Conservation (phyloP, 2,888 invertebrate species). For the Bhutanitis thaidina region DNA sequence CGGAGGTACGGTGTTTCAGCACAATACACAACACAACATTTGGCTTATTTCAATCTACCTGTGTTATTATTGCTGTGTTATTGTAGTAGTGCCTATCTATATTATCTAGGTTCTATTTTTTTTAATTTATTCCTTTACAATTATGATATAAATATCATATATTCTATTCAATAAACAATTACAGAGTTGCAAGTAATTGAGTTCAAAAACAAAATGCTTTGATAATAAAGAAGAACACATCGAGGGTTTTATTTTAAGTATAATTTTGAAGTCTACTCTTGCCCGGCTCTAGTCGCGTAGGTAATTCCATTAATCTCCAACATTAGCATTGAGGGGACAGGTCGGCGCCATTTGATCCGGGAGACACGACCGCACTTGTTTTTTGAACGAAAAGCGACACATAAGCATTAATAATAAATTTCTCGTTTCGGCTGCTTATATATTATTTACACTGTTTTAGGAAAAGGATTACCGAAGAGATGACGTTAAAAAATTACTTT, state of each 20-base stretch:
- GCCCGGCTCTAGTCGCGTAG: slow-evolving; percentile 34
- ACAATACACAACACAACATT: too few relatives aligned
- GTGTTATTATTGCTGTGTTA: too few relatives aligned
- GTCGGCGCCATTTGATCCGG: slow-evolving; percentile 57
- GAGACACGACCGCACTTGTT: slow-evolving; percentile 37
- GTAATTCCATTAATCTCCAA: slow-evolving; percentile 66
- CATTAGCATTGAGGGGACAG: slow-evolving; percentile 63
- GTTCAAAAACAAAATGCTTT: background rate
- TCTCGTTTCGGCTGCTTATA: slow-evolving; percentile 19
- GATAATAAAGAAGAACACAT: slow-evolving; percentile 20
- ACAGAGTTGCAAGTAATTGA: too few relatives aligned
- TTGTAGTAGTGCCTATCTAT: too few relatives aligned
- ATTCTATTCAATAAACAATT: too few relatives aligned
- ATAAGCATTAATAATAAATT: slow-evolving; percentile 55
- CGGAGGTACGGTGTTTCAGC: too few relatives aligned
- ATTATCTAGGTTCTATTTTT: too few relatives aligned
- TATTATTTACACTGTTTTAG: slow-evolving; percentile 20
- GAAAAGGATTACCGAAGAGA: slow-evolving; percentile 5
- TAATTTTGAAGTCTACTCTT: slow-evolving; percentile 42
- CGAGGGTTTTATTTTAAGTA: slow-evolving; percentile 45
- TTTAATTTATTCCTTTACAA: too few relatives aligned
- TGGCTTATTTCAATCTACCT: too few relatives aligned
- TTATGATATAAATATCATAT: too few relatives aligned
- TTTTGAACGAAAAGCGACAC: slow-evolving; percentile 48
- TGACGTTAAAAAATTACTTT: too few relatives aligned